A percentile compares a stretch with the other conserved stretches of the same genome.
Conservation (phyloP, 1,140 invertebrate genomes). For the Sinella curviseta region DNA sequence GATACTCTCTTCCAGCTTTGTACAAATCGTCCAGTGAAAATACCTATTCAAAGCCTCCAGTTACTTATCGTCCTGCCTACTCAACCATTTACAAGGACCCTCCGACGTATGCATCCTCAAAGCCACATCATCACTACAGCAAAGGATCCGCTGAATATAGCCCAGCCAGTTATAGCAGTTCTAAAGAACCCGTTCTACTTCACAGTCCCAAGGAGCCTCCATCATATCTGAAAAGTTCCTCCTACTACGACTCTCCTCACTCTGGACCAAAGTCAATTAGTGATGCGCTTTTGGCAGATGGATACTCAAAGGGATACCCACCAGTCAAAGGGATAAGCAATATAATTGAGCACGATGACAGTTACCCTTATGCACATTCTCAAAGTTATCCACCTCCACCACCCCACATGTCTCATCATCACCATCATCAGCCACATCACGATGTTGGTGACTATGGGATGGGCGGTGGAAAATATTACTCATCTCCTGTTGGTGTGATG, state of each 20-base stretch:
- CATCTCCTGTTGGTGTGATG: background rate
- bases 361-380: background rate
- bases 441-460: background rate
- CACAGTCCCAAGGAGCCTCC: background rate
- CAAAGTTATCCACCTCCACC: background rate
- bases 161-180: background rate
- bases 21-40: slow-evolving; percentile 5
- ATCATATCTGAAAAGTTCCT: background rate
- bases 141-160: background rate
- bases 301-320: background rate
- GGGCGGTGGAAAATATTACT: background rate
- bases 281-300: background rate
- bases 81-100: slow-evolving; percentile 7
- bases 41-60: background rate
- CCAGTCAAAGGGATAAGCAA: background rate
- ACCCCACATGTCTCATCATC: background rate
- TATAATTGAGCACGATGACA: background rate
- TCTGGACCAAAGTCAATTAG: slow-evolving; percentile 1
- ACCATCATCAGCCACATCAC: background rate
- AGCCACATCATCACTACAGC: background rate
- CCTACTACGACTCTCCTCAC: background rate
- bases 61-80: background rate
- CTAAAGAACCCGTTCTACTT: background rate
- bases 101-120: background rate
- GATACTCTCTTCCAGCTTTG: background rate